Percentiles rank a stretch among this genome's conserved stretches.
Conservation (phyloP, 1,140 invertebrate species). For the Holotrichia oblita region DNA sequence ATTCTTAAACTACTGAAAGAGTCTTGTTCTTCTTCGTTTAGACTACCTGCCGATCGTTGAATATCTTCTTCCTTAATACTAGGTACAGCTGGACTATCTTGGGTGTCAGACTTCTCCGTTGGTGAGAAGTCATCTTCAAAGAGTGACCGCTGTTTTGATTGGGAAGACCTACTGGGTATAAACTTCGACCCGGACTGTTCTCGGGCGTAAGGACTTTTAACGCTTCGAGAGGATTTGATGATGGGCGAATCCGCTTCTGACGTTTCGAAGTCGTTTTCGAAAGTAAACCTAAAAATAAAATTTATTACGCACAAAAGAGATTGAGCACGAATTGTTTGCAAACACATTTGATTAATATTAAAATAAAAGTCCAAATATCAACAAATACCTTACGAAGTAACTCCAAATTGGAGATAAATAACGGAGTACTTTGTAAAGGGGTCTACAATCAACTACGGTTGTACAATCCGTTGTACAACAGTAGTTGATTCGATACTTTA, state of each 20-base stretch:
- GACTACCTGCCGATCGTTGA: constrained; percentile 36
- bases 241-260: constrained; percentile 52
- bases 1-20: constrained; percentile 46
- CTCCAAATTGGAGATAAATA: too few species aligned
- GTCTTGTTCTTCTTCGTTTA: constrained; percentile 52
- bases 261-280: constrained; percentile 55
- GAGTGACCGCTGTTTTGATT: constrained; percentile 66
- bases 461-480: too few species aligned
- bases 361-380: too few species aligned
- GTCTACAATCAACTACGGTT: too few species aligned
- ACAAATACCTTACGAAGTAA: too few species aligned
- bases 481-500: too few species aligned
- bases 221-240: constrained; percentile 20
- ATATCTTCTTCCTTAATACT: constrained; percentile 54
- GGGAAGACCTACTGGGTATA: constrained; percentile 52
- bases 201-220: neutral
- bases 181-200: neutral
- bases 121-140: constrained; percentile 80
- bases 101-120: constrained; percentile 57
- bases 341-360: too few species aligned
- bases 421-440: too few species aligned
- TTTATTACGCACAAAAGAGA: neutral
- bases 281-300: constrained; percentile 47
- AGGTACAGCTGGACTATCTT: constrained; percentile 47
- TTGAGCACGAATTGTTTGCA: too few species aligned